Evolutionary conservation across 1,140 invertebrate species (phyloP).

Genomic region (Drosophila teissieri): DNA sequence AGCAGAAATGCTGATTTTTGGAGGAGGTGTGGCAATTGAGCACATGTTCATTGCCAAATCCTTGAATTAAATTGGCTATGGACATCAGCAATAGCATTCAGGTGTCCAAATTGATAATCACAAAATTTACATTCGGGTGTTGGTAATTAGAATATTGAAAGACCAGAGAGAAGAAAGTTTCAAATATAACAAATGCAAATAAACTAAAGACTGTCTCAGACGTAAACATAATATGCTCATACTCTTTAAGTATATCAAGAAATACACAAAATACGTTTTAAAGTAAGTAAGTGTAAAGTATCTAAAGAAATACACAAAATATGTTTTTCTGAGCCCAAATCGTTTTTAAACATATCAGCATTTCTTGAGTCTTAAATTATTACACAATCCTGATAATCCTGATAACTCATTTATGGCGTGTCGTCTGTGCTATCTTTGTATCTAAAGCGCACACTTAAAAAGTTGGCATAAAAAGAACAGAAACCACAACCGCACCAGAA

Average conservation of each 20-base stretch:
- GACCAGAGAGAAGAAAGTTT: not conserved
- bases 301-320: not conserved
- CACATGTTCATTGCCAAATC: conserved; percentile 6
- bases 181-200: not conserved
- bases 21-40: conserved; percentile 1
- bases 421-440: conserved; percentile 12
- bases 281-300: too few relatives aligned
- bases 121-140: not conserved
- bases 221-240: too few relatives aligned
- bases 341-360: conserved; percentile 1
- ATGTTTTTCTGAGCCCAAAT: too few relatives aligned
- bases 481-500: conserved; percentile 12
- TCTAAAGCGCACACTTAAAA: conserved; percentile 14
- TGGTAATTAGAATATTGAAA: not conserved
- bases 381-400: conserved; percentile 31
- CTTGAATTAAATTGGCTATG: conserved; percentile 21
- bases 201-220: too few relatives aligned
- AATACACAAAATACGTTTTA: too few relatives aligned
- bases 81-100: not conserved
- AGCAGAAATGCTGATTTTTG: conserved; percentile 11
- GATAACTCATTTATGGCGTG: conserved; percentile 37
- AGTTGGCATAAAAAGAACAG: conserved; percentile 13
- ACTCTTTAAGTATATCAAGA: not conserved
- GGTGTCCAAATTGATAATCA: not conserved
- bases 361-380: conserved; percentile 12